phyloP scores from a whole-genome alignment of 2,888 invertebrate species.

The Conchocele bisecta region DNA sequence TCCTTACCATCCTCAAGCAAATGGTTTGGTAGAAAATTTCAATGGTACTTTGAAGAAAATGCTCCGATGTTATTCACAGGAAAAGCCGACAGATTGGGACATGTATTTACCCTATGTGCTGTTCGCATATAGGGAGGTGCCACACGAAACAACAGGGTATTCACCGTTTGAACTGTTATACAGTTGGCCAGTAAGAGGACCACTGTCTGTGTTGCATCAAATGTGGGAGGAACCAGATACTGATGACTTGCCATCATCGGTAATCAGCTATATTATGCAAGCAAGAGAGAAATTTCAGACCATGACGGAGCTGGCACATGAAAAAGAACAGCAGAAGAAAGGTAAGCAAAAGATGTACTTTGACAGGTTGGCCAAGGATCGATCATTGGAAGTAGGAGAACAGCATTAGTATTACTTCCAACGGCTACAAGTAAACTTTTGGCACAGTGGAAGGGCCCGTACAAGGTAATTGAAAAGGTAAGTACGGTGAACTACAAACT shows the following conservation, averaged over 20 bases:
- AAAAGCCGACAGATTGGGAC: background rate
- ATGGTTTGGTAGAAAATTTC: background rate
- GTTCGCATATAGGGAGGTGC: slow-evolving; percentile 32
- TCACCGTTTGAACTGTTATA: slow-evolving; percentile 30
- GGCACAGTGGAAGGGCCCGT: slow-evolving; percentile 26
- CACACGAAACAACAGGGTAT: slow-evolving; percentile 26
- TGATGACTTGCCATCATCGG: background rate
- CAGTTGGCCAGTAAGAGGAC: slow-evolving; percentile 23
- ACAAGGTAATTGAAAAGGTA: slow-evolving; percentile 9
- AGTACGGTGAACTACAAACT: slow-evolving; percentile 11
- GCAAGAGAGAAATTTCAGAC: background rate
- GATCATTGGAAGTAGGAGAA: slow-evolving; percentile 6
- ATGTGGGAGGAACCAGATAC: slow-evolving; percentile 16
- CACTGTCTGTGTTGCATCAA: slow-evolving; percentile 18
- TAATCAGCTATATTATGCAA: slow-evolving; percentile 12
- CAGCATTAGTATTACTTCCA: slow-evolving; percentile 16
- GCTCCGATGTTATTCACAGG: background rate
- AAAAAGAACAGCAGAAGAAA: background rate
- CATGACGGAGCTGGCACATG: background rate
- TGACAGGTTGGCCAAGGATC: background rate
- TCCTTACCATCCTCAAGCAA: slow-evolving; percentile 7
- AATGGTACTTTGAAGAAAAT: background rate
- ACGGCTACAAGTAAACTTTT: slow-evolving; percentile 6
- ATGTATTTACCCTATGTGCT: background rate
- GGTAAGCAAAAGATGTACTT: slow-evolving; percentile 1